Evolutionary conservation across 2,797 vertebrate genomes (phyloP).

Genomic region (Propithecus deckenii): DNA sequence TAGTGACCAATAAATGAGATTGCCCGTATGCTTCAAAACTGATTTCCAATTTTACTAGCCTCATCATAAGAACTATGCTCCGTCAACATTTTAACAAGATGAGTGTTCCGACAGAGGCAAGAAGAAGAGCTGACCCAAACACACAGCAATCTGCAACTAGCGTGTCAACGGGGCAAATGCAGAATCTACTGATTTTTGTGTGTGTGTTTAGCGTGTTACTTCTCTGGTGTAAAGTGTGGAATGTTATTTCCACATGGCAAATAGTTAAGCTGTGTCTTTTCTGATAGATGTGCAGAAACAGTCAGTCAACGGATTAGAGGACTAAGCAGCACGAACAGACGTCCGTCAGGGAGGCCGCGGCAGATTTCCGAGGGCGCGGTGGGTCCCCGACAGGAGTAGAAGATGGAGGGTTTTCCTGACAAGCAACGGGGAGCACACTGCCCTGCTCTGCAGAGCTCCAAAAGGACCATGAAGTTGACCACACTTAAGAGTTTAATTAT

Average conservation of each 20-base stretch:
- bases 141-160: background rate
- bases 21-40: background rate
- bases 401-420: background rate
- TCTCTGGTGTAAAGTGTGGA: background rate
- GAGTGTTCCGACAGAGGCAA: background rate
- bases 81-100: slow-evolving; percentile 4
- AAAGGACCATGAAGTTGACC: background rate
- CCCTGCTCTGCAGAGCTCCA: background rate
- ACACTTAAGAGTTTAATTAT: background rate
- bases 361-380: background rate
- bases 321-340: background rate
- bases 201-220: background rate
- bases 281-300: background rate
- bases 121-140: background rate
- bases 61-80: background rate
- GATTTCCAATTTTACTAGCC: slow-evolving; percentile 4
- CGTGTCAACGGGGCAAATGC: background rate
- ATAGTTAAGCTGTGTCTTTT: background rate
- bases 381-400: background rate
- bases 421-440: background rate
- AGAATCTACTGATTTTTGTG: background rate
- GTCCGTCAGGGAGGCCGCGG: background rate
- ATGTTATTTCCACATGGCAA: background rate
- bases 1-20: background rate
- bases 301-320: background rate